Base-by-base conservation (phyloP, 2,888 invertebrate species). In the Pegoplata infirma region DNA sequence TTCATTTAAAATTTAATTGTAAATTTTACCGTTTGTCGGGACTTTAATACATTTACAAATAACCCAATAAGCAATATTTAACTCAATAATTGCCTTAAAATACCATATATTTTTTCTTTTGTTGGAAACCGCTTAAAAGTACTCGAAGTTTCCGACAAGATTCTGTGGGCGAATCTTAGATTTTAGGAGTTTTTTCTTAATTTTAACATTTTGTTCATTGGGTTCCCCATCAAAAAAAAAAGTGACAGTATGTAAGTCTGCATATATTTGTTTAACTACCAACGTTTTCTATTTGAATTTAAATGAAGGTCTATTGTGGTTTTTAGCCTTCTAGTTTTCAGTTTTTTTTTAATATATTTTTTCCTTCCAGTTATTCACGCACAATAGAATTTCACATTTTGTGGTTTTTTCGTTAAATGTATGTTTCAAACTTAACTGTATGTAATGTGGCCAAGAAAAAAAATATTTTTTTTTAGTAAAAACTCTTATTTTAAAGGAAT, bases 341-440 rank as follows among this genome's bases (percentile, higher is more conserved):
- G n/a, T 44, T 40, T 32, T 56, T 55, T 21, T 0, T n/a, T 36
- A 3, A 19, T 17, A 40, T 6, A n/a, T n/a, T 8, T 16, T 5
- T 25, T 68, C 17, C 44, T 51, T 68, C 16, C 67, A 51, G 67
- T 64, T 47, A 53, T 77, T 77, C 63, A 78, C 78, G 78, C 72
- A 77, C 76, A 77, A 77, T 77, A 77, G 72, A 77, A 67, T 72
- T 74, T 74, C 23, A 72, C 72, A 74, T 69, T 73, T 64, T 74
- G 74, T 64, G 58, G 51, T 73, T 53, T 44, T 49, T 59, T 61
- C 3, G 36, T 36, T 72, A 14, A 17, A 23, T 47, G 16, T 23
- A 53, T 47, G 1, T 21, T n/a, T 51, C 40, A 36, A 59, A 59
- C 59, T 58, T 53, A 71, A 66, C 19, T 49, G 47, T 25, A 36